Conservation (phyloP, 2,888 invertebrate species). For the Drosophila subquinaria region DNA sequence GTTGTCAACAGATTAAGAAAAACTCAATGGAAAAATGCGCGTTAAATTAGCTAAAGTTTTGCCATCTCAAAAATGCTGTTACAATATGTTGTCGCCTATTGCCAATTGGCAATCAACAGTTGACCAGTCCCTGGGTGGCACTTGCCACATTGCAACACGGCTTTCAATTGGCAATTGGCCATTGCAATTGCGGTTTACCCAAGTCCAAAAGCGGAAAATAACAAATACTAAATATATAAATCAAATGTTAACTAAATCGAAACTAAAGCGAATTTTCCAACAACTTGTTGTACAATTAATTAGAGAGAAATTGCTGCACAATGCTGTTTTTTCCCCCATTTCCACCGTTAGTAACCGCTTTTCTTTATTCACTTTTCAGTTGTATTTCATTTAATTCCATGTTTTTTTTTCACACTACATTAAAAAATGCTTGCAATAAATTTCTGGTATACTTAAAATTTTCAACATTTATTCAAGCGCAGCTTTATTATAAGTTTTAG, state of each 20-base stretch:
- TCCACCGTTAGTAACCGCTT: slow-evolving; percentile 23
- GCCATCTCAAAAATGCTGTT: slow-evolving; percentile 74
- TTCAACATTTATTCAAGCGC: slow-evolving; percentile 71
- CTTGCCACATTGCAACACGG: slow-evolving; percentile 16
- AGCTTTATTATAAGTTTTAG: slow-evolving; percentile 29
- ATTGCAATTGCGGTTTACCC: slow-evolving; percentile 28
- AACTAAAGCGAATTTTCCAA: slow-evolving; percentile 13
- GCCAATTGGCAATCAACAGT: slow-evolving; percentile 26
- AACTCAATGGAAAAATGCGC: slow-evolving; percentile 55
- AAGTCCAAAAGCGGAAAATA: slow-evolving; percentile 62
- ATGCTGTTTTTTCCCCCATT: slow-evolving; percentile 25
- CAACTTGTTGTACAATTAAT: slow-evolving; percentile 69
- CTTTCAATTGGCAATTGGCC: slow-evolving; percentile 1
- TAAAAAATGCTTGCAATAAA: slow-evolving; percentile 63
- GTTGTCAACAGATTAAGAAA: slow-evolving; percentile 60
- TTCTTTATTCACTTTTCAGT: slow-evolving; percentile 30
- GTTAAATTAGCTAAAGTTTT: slow-evolving; percentile 64
- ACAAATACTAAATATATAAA: slow-evolving; percentile 16
- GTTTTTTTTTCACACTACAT: slow-evolving; percentile 61
- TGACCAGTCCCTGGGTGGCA: slow-evolving; percentile 48
- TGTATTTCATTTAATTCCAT: slow-evolving; percentile 12
- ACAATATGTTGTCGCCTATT: slow-evolving; percentile 20
- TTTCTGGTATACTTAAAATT: slow-evolving; percentile 78
- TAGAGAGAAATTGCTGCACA: slow-evolving; percentile 78
- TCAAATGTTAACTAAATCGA: slow-evolving; percentile 17